phyloP scores from a whole-genome alignment of 2,797 vertebrate genomes.

The Carcharodon carcharias region DNA sequence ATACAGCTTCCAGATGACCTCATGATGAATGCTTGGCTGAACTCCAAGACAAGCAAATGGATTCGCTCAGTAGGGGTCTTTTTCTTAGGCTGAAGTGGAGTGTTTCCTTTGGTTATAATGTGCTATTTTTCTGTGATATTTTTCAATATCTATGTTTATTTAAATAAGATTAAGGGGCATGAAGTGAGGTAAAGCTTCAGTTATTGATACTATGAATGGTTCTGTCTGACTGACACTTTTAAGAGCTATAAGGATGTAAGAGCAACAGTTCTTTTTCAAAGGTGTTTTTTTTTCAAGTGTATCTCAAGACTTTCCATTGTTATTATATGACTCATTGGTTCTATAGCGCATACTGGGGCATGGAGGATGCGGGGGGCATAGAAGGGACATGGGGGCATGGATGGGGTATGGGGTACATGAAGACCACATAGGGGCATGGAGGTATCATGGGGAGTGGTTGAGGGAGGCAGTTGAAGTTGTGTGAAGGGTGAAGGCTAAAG shows the following conservation, averaged over 20 bases:
- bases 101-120: not conserved
- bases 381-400: not conserved
- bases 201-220: not conserved
- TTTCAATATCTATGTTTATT: not conserved
- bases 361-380: not conserved
- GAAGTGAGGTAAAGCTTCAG: not conserved
- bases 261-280: not conserved
- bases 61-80: not conserved
- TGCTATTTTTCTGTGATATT: not conserved
- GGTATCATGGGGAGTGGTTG: not conserved
- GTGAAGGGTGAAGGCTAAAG: not conserved
- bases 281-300: not conserved
- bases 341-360: not conserved
- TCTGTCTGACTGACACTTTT: not conserved
- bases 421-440: too few species aligned
- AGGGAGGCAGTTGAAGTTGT: not conserved
- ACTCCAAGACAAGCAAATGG: too few species aligned
- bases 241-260: not conserved
- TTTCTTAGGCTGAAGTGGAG: not conserved
- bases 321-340: too few species aligned
- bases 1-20: not conserved
- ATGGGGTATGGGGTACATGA: too few species aligned
- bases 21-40: too few species aligned
- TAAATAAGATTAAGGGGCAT: not conserved
- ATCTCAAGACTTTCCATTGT: not conserved